A percentile compares a stretch with the other conserved stretches of the same genome.
Conservation (phyloP, 2,888 invertebrate genomes). For the Arge pagana region DNA sequence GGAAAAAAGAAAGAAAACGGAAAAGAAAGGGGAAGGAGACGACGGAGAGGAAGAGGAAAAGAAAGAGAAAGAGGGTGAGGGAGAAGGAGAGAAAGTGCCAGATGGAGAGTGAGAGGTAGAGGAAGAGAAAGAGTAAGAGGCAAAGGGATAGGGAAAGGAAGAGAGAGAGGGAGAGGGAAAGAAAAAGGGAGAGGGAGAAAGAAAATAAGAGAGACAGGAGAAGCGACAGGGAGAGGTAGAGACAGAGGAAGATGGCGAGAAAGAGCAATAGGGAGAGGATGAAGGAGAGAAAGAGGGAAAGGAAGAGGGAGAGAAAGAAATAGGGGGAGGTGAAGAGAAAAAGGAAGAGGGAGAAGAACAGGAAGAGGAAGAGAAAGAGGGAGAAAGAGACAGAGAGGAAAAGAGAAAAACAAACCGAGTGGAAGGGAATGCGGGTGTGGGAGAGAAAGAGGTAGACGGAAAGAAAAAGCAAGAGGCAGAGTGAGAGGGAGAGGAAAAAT, state of each 20-base stretch:
- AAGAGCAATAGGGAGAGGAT: slow-evolving; percentile 20
- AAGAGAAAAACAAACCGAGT: no score
- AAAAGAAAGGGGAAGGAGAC: neutral
- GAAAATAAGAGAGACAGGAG: slow-evolving; percentile 9
- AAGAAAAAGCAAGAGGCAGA: no score
- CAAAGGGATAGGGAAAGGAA: slow-evolving; percentile 5
- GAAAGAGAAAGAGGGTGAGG: slow-evolving; percentile 11
- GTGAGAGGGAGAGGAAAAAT: no score
- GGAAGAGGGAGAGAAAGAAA: slow-evolving; percentile 23
- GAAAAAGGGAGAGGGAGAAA: slow-evolving; percentile 16
- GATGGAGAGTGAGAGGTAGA: slow-evolving; percentile 10
- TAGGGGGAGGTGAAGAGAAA: no score
- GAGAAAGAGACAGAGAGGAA: no score
- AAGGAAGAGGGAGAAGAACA: no score
- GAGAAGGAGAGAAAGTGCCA: slow-evolving; percentile 13
- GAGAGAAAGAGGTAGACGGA: no score
- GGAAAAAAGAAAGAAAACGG: no score
- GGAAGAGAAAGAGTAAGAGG: slow-evolving; percentile 12
- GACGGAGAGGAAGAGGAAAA: slow-evolving; percentile 20
- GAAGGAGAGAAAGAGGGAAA: slow-evolving; percentile 24
- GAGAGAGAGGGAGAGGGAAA: slow-evolving; percentile 24
- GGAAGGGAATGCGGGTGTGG: no score
- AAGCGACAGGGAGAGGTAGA: slow-evolving; percentile 22
- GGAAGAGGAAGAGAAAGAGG: no score
- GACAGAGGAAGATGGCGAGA: slow-evolving; percentile 23